Evolutionary conservation across 2,113 vertebrate genomes (phyloP).

Genomic region (Marmota flaviventris): DNA sequence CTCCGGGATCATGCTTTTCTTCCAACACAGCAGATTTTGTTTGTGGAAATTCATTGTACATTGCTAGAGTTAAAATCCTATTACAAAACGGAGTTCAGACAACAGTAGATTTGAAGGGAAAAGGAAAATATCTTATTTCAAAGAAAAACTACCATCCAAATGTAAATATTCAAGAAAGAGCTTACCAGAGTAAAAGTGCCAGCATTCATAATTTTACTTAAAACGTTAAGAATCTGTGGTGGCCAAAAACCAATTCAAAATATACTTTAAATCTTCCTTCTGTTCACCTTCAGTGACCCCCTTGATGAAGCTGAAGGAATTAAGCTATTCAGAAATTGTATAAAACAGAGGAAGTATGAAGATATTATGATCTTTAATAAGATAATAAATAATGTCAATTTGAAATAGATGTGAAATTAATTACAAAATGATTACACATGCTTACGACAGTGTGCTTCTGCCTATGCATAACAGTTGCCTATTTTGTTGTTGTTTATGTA

Average conservation of each 20-base stretch:
- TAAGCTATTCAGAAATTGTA: neutral
- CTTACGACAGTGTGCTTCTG: neutral
- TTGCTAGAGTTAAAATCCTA: constrained; percentile 61
- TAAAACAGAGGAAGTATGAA: neutral
- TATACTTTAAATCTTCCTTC: neutral
- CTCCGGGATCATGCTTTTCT: neutral
- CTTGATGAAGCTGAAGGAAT: neutral
- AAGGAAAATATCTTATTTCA: neutral
- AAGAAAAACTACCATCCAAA: constrained; percentile 34
- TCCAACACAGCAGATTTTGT: constrained; percentile 15
- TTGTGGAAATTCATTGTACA: constrained; percentile 53
- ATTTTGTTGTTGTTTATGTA: neutral
- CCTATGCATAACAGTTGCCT: neutral
- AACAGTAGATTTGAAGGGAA: neutral
- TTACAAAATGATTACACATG: neutral
- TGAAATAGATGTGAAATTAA: neutral
- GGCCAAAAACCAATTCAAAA: neutral
- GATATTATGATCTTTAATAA: neutral
- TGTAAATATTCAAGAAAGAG: neutral
- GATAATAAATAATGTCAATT: neutral
- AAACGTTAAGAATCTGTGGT: constrained; percentile 1
- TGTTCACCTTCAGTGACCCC: neutral
- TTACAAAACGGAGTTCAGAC: constrained; percentile 48
- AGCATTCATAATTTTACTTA: neutral
- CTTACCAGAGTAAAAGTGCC: neutral